Conservation (phyloP, 2,797 vertebrate species). For the Cossypha caffra region DNA sequence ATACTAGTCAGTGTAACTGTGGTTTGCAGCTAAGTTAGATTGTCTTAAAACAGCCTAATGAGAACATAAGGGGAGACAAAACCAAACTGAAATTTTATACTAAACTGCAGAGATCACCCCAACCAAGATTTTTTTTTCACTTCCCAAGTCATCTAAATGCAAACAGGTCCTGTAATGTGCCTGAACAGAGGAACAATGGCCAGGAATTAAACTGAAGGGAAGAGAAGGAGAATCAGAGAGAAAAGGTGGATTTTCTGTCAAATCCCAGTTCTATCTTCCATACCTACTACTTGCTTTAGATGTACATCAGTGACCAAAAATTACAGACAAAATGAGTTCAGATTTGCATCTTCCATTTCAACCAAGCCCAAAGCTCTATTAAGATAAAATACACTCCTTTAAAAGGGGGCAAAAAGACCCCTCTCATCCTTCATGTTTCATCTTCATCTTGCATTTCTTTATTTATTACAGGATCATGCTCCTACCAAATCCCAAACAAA, state of each 20-base stretch:
- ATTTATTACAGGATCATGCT: background rate
- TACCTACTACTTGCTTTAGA: background rate
- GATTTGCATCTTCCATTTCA: background rate
- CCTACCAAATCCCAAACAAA: background rate
- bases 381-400: background rate
- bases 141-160: background rate
- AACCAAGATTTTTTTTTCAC: background rate
- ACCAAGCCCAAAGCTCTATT: background rate
- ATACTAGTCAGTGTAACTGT: background rate
- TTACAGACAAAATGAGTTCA: background rate
- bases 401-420: rapidly evolving
- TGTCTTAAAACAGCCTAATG: background rate
- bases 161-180: background rate
- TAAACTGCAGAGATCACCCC: background rate
- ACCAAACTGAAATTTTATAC: background rate
- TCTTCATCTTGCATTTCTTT: background rate
- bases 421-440: background rate
- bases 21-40: background rate
- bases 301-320: background rate
- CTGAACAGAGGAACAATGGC: background rate
- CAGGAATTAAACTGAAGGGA: background rate
- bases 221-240: background rate
- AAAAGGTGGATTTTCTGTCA: background rate
- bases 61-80: background rate
- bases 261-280: background rate